These are phyloP conservation scores for Dasyprocta punctata DNA, from an alignment of 2,113 vertebrate genomes.

Conservation along the genomic window DNA sequence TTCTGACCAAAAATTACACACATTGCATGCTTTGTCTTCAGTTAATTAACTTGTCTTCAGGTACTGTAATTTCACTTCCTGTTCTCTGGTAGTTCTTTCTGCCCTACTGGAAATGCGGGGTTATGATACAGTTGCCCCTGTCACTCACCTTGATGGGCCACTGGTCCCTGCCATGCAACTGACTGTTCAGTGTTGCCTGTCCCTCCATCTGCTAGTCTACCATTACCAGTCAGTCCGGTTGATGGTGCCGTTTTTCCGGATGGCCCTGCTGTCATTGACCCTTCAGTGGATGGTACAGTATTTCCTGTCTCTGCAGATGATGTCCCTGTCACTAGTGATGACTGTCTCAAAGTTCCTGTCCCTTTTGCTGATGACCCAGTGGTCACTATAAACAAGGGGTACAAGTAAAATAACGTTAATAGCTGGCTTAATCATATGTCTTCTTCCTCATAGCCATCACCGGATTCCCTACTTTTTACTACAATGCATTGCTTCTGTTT, in stretches of 20 bases:
- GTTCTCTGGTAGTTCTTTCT: neutral
- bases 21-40: accelerated
- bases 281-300: neutral
- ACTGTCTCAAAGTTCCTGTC: neutral
- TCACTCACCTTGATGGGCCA: too few relatives aligned
- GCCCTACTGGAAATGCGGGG: too few relatives aligned
- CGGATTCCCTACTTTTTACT: neutral
- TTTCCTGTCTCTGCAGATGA: neutral
- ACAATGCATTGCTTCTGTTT: neutral
- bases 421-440: neutral
- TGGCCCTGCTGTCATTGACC: neutral
- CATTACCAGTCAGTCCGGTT: neutral
- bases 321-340: neutral
- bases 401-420: neutral
- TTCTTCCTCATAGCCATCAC: neutral
- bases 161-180: too few relatives aligned
- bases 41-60: neutral
- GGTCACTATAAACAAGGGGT: neutral
- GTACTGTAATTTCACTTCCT: neutral
- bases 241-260: neutral
- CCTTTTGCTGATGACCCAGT: neutral
- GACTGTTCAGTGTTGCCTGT: neutral
- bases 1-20: accelerated
- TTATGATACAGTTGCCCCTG: neutral
- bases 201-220: too few relatives aligned